Percentiles rank a stretch among this genome's conserved stretches.
Conservation (phyloP, 2,888 invertebrate genomes). For the Drosophila macrospina region DNA sequence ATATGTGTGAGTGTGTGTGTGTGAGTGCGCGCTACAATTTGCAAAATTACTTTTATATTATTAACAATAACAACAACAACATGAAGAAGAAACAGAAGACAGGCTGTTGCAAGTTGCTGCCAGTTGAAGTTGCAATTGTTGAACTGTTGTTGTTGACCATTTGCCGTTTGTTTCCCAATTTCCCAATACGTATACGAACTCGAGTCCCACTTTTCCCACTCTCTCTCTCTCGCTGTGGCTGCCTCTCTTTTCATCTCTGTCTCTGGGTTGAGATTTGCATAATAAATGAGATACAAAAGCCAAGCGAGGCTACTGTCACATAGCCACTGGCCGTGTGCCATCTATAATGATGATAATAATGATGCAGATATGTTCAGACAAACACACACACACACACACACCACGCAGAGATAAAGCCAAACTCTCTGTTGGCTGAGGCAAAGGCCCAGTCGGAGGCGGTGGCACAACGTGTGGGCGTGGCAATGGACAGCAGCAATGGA, state of each 20-base stretch:
- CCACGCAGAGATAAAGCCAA: constrained; percentile 32
- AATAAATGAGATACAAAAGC: constrained; percentile 80
- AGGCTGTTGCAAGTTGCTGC: neutral
- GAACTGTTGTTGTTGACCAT: constrained; percentile 54
- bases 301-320: constrained; percentile 77
- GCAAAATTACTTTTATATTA: constrained; percentile 33
- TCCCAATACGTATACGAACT: constrained; percentile 15
- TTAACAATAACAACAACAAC: constrained; percentile 6
- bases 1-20: neutral
- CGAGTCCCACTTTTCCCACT: constrained; percentile 2
- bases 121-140: constrained; percentile 26
- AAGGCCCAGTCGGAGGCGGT: neutral
- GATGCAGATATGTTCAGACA: constrained; percentile 65
- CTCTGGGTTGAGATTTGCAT: constrained; percentile 67
- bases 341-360: constrained; percentile 78
- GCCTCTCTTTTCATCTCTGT: constrained; percentile 2
- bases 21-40: constrained; percentile 29
- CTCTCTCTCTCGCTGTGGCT: neutral
- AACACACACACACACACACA: constrained; percentile 26
- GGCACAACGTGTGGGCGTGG: neutral
- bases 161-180: constrained; percentile 23
- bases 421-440: constrained; percentile 8
- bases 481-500: neutral
- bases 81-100: neutral
- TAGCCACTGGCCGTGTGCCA: constrained; percentile 72